Conservation (phyloP, 2,113 vertebrate genomes). For the Indicator indicator region DNA sequence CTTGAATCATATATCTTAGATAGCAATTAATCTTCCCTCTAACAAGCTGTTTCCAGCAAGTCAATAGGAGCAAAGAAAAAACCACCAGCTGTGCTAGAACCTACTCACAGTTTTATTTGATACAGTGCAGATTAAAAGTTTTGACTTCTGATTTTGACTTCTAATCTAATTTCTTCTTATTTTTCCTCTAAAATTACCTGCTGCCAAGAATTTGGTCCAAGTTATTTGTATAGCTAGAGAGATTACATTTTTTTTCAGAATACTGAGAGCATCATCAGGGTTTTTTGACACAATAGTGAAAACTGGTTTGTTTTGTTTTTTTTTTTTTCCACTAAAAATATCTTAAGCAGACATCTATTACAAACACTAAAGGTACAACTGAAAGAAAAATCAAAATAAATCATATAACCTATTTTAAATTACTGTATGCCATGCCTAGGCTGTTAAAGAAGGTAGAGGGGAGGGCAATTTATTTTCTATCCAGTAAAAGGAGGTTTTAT, state of each 20-base stretch:
- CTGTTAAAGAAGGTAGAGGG: neutral
- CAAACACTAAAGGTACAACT: neutral
- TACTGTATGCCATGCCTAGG: neutral
- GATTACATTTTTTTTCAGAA: neutral
- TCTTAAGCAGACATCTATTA: neutral
- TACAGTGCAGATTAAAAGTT: neutral
- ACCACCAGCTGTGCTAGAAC: neutral
- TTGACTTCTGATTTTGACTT: neutral
- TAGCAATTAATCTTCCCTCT: neutral
- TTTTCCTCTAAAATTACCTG: neutral
- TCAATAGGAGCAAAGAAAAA: fast-evolving
- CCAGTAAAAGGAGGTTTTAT: neutral
- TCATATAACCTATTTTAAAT: neutral
- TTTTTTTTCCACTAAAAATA: neutral
- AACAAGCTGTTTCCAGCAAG: neutral
- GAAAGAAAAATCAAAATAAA: neutral
- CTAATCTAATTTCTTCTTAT: neutral
- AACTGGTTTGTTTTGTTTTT: neutral
- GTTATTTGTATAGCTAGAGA: neutral
- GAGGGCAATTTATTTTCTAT: neutral
- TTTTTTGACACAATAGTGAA: neutral
- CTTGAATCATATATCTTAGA: neutral
- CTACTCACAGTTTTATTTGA: neutral
- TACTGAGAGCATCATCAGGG: neutral
- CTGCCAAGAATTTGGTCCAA: neutral